These are phyloP conservation scores for Aegotheles bennettii DNA, from an alignment of 2,113 vertebrate species.

Conservation along the genomic window DNA sequence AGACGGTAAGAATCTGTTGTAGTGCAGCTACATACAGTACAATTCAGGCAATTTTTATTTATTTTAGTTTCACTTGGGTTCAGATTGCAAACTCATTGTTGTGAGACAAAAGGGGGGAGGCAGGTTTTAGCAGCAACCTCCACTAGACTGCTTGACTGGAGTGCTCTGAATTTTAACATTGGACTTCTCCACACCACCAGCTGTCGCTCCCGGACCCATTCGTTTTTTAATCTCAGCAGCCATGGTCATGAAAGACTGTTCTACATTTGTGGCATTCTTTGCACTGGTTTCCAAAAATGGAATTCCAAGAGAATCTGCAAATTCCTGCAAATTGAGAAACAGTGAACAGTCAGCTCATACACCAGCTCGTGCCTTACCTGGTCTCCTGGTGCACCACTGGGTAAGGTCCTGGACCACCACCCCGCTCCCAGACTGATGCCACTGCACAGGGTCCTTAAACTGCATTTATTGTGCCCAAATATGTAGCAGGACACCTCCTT, in stretches of 20 bases:
- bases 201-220: slow-evolving; percentile 93
- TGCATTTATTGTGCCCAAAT: too few relatives aligned
- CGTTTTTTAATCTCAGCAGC: slow-evolving; percentile 98
- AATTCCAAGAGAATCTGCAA: slow-evolving; percentile 93
- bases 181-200: slow-evolving; percentile 89
- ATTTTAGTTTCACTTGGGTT: slow-evolving; percentile 78
- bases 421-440: neutral
- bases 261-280: slow-evolving; percentile 97
- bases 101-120: slow-evolving; percentile 75
- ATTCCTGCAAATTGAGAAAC: slow-evolving; percentile 79
- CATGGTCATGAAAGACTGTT: slow-evolving; percentile 99
- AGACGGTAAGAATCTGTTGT: slow-evolving; percentile 88
- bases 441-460: accelerated
- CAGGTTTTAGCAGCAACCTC: slow-evolving; percentile 90
- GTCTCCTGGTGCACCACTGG: accelerated
- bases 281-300: slow-evolving; percentile 98
- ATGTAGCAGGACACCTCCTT: too few relatives aligned
- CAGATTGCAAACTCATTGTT: slow-evolving; percentile 85
- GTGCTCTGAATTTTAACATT: slow-evolving; percentile 99
- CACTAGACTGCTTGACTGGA: slow-evolving; percentile 93
- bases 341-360: neutral
- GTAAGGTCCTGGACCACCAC: neutral
- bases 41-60: slow-evolving; percentile 82
- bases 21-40: slow-evolving; percentile 99
- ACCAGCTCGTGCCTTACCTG: accelerated